A percentile compares a stretch with the other conserved stretches of the same genome.
Conservation (phyloP, 2,113 vertebrate species). For the Pipa parva region DNA sequence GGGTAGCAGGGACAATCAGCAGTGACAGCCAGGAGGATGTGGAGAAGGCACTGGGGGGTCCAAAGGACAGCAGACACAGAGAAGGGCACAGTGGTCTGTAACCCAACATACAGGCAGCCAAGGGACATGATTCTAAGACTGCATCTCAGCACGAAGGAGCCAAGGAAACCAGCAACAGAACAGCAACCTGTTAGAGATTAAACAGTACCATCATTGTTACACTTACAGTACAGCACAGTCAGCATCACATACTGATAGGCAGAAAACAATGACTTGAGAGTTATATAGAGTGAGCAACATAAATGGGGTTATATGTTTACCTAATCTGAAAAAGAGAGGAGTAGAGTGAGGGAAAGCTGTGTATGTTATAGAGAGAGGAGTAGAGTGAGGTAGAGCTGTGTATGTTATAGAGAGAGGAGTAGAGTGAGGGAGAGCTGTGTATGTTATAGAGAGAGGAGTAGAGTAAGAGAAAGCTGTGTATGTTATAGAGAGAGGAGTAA, state of each 20-base stretch:
- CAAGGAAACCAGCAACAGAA: conserved; percentile 96
- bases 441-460: neutral
- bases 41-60: conserved; percentile 42
- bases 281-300: too few relatives aligned
- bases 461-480: neutral
- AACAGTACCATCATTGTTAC: neutral
- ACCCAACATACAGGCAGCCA: conserved; percentile 32
- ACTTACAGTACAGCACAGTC: neutral
- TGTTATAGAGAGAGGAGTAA: neutral
- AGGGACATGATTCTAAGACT: conserved; percentile 66
- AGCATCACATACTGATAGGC: too few relatives aligned
- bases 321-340: neutral
- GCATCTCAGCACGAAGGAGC: conserved; percentile 91
- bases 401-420: neutral
- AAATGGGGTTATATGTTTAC: too few relatives aligned
- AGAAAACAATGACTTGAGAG: neutral
- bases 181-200: conserved; percentile 70
- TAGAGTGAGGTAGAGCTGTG: neutral
- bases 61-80: conserved; percentile 19
- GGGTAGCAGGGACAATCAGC: neutral
- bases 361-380: neutral
- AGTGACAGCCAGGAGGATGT: conserved; percentile 7
- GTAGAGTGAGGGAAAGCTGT: neutral
- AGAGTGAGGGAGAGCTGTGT: neutral
- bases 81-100: conserved; percentile 40